These are phyloP conservation scores for Damaliscus lunatus DNA, from an alignment of 2,113 vertebrate genomes.

Conservation along the genomic window DNA sequence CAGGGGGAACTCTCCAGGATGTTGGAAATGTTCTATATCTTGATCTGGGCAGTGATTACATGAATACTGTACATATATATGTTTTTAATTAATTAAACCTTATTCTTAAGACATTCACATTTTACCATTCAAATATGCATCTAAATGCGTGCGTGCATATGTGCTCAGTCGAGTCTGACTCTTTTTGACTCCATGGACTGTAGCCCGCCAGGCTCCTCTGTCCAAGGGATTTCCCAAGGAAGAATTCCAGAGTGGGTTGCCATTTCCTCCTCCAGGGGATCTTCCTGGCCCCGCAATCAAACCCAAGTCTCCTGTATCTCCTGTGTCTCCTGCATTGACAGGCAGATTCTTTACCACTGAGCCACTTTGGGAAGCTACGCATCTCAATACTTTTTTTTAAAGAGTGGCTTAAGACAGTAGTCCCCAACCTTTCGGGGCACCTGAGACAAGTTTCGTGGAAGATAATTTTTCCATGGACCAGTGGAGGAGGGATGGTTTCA, in stretches of 20 bases:
- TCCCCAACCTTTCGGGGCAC: too few species aligned
- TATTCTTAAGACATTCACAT: background rate
- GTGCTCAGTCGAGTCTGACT: accelerated
- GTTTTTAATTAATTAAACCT: background rate
- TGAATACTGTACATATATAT: background rate
- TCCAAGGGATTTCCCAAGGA: background rate
- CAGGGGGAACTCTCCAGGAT: background rate
- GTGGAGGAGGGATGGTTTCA: too few species aligned
- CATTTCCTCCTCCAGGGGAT: background rate
- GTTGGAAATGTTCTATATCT: background rate
- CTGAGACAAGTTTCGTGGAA: too few species aligned
- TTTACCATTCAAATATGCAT: background rate
- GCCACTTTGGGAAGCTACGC: background rate
- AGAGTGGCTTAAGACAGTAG: too few species aligned
- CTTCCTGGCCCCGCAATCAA: background rate
- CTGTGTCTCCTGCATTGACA: background rate
- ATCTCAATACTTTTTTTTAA: too few species aligned
- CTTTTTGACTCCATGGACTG: background rate
- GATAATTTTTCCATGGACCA: too few species aligned
- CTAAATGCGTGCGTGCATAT: accelerated
- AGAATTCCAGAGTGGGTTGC: background rate
- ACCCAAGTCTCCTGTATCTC: background rate
- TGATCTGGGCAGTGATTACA: background rate
- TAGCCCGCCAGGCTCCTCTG: background rate
- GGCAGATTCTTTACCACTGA: background rate